Conservation (phyloP, 2,797 vertebrate genomes). For the Ctenosaura bakeri region DNA sequence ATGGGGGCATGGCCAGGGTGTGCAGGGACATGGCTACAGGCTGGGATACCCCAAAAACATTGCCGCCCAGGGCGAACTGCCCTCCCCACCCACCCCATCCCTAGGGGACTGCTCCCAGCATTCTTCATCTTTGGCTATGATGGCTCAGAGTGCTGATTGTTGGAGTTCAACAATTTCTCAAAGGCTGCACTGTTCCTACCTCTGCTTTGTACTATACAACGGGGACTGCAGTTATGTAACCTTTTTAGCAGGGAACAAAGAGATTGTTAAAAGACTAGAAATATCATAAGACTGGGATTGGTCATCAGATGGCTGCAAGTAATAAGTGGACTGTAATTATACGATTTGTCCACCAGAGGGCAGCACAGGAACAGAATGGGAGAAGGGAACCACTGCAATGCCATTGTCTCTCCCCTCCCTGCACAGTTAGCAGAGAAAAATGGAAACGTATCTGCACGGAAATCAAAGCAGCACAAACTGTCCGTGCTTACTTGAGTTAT, state of each 20-base stretch:
- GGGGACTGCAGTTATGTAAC: neutral
- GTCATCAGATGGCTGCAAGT: neutral
- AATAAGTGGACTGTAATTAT: neutral
- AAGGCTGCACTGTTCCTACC: no score
- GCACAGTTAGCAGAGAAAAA: no score
- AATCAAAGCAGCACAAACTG: neutral
- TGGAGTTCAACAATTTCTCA: no score
- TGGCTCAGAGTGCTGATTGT: no score
- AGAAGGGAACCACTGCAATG: neutral
- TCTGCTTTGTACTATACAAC: neutral
- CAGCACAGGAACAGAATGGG: neutral
- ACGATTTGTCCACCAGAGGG: neutral
- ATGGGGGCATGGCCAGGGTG: no score
- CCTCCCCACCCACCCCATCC: no score
- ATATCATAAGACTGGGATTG: neutral
- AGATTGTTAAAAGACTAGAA: neutral
- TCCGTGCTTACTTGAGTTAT: neutral
- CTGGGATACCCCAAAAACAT: no score
- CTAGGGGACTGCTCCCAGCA: no score
- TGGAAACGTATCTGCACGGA: neutral
- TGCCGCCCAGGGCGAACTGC: no score
- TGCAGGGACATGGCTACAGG: no score
- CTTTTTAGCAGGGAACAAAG: neutral
- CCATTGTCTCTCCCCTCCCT: no score
- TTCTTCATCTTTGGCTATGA: no score